These are phyloP conservation scores for Eucidaris tribuloides DNA, from an alignment of 35 echinoderm and acorn worm genomes.

Conservation along the genomic window DNA sequence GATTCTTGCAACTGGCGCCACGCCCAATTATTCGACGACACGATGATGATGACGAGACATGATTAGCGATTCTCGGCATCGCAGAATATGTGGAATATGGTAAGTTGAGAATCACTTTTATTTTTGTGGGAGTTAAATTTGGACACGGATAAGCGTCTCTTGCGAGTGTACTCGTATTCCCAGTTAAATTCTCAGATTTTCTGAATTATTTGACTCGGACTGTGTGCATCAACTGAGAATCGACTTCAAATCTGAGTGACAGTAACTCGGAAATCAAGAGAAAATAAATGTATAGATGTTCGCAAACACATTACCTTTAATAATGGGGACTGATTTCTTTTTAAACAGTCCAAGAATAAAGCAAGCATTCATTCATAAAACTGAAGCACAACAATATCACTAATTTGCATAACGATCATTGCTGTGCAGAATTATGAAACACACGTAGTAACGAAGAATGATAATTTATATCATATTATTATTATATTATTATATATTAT, in stretches of 20 bases:
- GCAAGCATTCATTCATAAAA: too few species aligned
- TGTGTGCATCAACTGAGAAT: not conserved
- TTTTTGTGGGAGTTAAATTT: not conserved
- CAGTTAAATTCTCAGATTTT: not conserved
- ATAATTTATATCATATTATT: too few species aligned
- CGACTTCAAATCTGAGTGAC: not conserved
- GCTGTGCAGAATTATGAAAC: not conserved
- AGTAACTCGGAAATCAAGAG: not conserved
- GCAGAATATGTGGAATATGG: conserved; percentile 24
- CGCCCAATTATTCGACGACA: not conserved
- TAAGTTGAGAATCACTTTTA: not conserved
- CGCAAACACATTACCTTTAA: too few species aligned
- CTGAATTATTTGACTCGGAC: not conserved
- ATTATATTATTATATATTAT: too few species aligned
- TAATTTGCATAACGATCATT: too few species aligned
- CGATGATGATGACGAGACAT: conserved; percentile 5
- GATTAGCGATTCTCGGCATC: conserved; percentile 18
- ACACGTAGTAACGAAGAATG: not conserved
- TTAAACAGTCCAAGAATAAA: too few species aligned
- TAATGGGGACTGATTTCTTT: too few species aligned
- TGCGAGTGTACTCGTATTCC: not conserved
- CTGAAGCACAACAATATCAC: too few species aligned
- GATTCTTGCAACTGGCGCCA: not conserved
- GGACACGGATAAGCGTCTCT: not conserved
- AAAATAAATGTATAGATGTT: too few species aligned